Conservation (phyloP, 2,797 vertebrate species). For the Spinibarbus caldwelli region DNA sequence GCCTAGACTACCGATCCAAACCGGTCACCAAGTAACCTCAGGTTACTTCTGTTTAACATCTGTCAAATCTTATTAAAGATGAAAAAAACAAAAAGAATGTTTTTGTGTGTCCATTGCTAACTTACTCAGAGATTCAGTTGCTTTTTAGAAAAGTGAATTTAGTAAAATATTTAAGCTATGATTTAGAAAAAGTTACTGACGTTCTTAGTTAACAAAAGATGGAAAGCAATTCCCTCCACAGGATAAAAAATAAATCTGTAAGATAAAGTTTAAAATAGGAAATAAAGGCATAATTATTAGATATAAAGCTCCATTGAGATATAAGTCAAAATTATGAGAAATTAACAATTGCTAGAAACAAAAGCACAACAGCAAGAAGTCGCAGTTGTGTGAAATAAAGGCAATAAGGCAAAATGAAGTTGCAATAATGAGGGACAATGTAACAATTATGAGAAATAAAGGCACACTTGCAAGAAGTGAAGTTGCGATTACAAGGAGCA, state of each 20-base stretch:
- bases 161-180: neutral
- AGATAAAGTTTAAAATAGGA: neutral
- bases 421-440: neutral
- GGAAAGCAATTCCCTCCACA: neutral
- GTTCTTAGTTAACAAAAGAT: neutral
- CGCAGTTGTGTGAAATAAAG: neutral
- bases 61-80: neutral
- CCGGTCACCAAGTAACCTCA: slow-evolving; percentile 31
- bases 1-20: slow-evolving; percentile 29
- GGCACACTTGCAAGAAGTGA: neutral
- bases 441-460: neutral
- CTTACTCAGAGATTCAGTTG: neutral
- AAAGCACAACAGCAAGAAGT: neutral
- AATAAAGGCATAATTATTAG: neutral
- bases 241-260: neutral
- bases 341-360: too few relatives aligned
- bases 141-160: slow-evolving; percentile 4
- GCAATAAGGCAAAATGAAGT: neutral
- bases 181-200: neutral
- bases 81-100: neutral
- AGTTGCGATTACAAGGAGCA: neutral
- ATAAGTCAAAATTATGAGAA: too few relatives aligned
- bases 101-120: neutral
- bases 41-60: neutral
- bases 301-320: too few relatives aligned